Evolutionary conservation across 1,140 invertebrate species (phyloP).

Genomic region (Batillaria attramentaria): DNA sequence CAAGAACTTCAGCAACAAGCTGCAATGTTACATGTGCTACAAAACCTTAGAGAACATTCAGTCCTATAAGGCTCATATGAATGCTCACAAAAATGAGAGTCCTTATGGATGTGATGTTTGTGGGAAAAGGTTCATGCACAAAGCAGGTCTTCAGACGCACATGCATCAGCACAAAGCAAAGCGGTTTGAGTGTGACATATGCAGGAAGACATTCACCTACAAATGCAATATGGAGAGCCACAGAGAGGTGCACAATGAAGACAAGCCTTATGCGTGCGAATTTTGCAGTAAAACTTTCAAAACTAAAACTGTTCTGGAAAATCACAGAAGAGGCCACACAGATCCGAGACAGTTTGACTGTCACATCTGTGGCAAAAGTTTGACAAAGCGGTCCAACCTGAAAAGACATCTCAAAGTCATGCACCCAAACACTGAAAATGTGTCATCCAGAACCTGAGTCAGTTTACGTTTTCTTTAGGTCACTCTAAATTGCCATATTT

Average conservation of each 20-base stretch:
- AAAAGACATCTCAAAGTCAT: no score
- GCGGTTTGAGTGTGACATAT: not conserved
- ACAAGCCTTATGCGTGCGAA: conserved; percentile 16
- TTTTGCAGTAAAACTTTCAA: conserved; percentile 13
- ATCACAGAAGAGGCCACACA: not conserved
- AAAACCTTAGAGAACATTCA: not conserved
- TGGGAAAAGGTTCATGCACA: conserved; percentile 11
- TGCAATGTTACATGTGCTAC: not conserved
- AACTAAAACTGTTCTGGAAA: not conserved
- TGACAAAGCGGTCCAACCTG: no score
- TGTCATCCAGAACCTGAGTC: no score
- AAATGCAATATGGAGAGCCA: conserved; percentile 25
- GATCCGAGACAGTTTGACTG: not conserved
- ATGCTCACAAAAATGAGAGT: not conserved
- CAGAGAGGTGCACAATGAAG: not conserved
- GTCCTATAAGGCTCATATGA: not conserved
- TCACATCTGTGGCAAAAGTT: conserved; percentile 11
- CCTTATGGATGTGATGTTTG: not conserved
- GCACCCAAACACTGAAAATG: no score
- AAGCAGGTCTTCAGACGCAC: not conserved
- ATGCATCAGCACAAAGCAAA: conserved; percentile 15
- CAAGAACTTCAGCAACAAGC: no score
- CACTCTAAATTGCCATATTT: no score
- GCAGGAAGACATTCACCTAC: conserved; percentile 24
- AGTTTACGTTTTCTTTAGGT: no score